Conservation (phyloP, 2,113 vertebrate genomes). For the Tenrec ecaudatus region DNA sequence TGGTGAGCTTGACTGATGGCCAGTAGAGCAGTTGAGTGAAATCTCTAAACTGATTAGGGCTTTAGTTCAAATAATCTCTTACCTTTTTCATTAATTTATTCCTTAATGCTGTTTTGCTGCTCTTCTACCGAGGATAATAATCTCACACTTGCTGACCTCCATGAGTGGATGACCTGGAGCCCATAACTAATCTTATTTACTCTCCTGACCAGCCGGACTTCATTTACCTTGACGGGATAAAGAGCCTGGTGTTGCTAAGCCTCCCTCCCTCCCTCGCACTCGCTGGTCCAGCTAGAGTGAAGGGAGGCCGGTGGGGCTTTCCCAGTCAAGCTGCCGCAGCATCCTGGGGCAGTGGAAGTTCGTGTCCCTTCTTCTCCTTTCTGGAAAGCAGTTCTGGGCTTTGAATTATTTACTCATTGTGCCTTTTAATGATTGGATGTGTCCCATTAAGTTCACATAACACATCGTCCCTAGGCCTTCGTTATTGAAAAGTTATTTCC, state of each 20-base stretch:
- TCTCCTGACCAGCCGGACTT: constrained; percentile 67
- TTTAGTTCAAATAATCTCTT: constrained; percentile 83
- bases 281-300: constrained; percentile 46
- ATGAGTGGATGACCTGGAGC: constrained; percentile 81
- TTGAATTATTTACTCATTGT: not conserved
- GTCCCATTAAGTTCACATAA: not conserved
- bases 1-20: constrained; percentile 78
- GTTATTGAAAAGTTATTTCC: constrained; percentile 44
- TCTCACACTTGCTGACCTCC: constrained; percentile 81
- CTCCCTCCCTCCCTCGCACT: constrained; percentile 7
- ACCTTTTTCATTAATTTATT: constrained; percentile 84
- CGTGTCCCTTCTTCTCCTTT: not conserved
- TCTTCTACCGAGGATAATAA: constrained; percentile 78
- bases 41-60: constrained; percentile 83
- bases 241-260: constrained; percentile 52
- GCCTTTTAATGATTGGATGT: constrained; percentile 16
- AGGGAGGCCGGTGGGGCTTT: not conserved
- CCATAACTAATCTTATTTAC: constrained; percentile 80
- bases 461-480: not conserved
- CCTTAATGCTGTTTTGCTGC: constrained; percentile 78
- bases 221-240: constrained; percentile 77
- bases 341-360: not conserved
- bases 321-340: not conserved
- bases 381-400: not conserved
- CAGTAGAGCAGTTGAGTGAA: constrained; percentile 71